Percentiles rank a stretch among this genome's conserved stretches.
These are phyloP conservation scores for Ciconia boyciana DNA, from an alignment of 2,113 vertebrate genomes.

Conservation along the genomic window DNA sequence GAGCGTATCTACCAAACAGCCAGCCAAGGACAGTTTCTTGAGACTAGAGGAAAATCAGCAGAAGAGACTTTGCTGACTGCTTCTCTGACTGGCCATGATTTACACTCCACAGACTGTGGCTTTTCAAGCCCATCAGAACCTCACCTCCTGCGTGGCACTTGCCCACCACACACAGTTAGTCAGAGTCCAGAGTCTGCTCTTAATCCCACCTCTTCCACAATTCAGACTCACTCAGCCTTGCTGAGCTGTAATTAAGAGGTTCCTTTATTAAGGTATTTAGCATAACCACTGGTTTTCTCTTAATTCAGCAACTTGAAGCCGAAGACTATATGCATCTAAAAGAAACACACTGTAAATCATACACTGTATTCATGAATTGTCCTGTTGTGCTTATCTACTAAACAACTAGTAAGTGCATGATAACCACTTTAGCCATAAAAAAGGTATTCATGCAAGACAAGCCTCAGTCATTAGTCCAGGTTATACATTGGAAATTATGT, in stretches of 20 bases:
- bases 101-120: not conserved
- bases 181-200: not conserved
- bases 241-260: not conserved
- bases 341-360: not conserved
- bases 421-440: not conserved
- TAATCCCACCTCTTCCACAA: not conserved
- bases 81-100: not conserved
- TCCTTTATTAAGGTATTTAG: not conserved
- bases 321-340: not conserved
- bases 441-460: not conserved
- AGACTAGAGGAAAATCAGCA: not conserved
- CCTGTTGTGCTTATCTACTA: not conserved
- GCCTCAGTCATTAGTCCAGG: not conserved
- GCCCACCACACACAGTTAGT: not conserved
- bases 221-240: not conserved
- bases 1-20: not conserved
- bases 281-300: not conserved
- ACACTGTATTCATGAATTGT: not conserved
- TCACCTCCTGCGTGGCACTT: not conserved
- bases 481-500: not conserved
- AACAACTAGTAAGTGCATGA: not conserved
- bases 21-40: not conserved
- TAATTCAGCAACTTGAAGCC: not conserved
- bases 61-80: not conserved
- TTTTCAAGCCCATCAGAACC: not conserved